phyloP scores from a whole-genome alignment of 1,140 invertebrate genomes.

The Ephestia elutella region DNA sequence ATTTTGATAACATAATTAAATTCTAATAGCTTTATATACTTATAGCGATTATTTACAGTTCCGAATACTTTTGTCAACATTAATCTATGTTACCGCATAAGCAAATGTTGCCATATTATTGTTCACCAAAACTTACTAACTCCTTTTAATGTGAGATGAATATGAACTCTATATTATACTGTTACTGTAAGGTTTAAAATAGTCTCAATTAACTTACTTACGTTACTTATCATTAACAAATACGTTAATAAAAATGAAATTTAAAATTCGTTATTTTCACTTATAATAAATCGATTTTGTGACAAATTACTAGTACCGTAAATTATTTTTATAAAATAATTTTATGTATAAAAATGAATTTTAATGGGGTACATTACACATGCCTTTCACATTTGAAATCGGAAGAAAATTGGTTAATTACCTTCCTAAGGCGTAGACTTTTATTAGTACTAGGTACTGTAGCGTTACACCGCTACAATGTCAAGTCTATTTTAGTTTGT shows the following conservation, averaged over 20 bases:
- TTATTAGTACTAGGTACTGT: conserved; percentile 20
- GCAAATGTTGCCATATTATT: conserved; percentile 20
- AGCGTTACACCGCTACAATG: too few relatives aligned
- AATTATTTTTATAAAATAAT: conserved; percentile 6
- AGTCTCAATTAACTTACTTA: conserved; percentile 26
- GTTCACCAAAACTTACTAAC: conserved; percentile 8
- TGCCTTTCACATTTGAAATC: background rate
- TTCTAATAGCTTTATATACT: conserved; percentile 63
- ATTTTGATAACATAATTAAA: conserved; percentile 64
- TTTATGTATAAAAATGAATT: conserved; percentile 7
- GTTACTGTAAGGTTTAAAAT: conserved; percentile 19
- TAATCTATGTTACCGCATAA: conserved; percentile 27
- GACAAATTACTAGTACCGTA: background rate
- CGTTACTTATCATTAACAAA: conserved; percentile 38
- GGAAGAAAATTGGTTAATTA: conserved; percentile 5
- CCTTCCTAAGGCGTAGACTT: conserved; percentile 21
- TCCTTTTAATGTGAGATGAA: conserved; percentile 6
- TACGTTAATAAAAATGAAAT: conserved; percentile 45
- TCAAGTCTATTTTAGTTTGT: too few relatives aligned
- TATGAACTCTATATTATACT: background rate
- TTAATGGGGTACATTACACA: conserved; percentile 9
- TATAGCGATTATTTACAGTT: conserved; percentile 66
- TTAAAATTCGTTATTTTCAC: conserved; percentile 54
- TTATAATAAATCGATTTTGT: conserved; percentile 21
- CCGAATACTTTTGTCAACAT: conserved; percentile 33